Base-by-base conservation (phyloP, 2,797 vertebrate species). In the Zenarchopterus dispar region DNA sequence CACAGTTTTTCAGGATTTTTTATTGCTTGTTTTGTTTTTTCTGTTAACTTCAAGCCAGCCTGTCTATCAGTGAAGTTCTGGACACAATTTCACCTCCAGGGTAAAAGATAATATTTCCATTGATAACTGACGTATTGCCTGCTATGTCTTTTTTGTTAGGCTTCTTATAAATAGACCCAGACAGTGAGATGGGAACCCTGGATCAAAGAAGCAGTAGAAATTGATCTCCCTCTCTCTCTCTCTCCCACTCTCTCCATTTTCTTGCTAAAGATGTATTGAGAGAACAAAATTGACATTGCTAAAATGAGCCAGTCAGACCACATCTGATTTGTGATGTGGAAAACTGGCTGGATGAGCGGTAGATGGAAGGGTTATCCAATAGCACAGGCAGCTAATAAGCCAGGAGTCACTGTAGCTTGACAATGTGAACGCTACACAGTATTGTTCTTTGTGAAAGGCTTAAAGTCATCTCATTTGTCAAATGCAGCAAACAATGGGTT, bases 361-460 rank as follows among this genome's bases (percentile, higher is more conserved):
- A 56, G n/a, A n/a, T 45, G 15, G 52, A 69, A 70, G 21, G 46
- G 16, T 22, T 6, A 49, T 49, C 8, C 44, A 57, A 55, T 15
- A 28, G n/a, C 17, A 19, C 41, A 58, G 53, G n/a, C 48, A 67
- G 26, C 22, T 55, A 64, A 56, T 45, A 43, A 69, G 50, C 41
- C 62, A 49, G n/a, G 47, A 58, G 55, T 77, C 50, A 78, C 41
- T 63, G 60, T 23, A 41, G 57, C 50, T 52, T 48, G 28, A 33
- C 51, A 31, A 69, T 70, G 13, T 21, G 49, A 73, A 22, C 41
- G 33, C n/a, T 24, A 41, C 39, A 47, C n/a, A 55, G 73, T 51
- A 80, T 78, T 80, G 74, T 75, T 86, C 23, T 50, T 43, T 67
- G 15, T 10, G 55, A 39, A 65, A 56, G 24, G 24, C 47, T 43